Evolutionary conservation across 2,888 invertebrate species (phyloP), one percentile per base, ranked within the genome.

Genomic region (Terebella lapidaria): DNA sequence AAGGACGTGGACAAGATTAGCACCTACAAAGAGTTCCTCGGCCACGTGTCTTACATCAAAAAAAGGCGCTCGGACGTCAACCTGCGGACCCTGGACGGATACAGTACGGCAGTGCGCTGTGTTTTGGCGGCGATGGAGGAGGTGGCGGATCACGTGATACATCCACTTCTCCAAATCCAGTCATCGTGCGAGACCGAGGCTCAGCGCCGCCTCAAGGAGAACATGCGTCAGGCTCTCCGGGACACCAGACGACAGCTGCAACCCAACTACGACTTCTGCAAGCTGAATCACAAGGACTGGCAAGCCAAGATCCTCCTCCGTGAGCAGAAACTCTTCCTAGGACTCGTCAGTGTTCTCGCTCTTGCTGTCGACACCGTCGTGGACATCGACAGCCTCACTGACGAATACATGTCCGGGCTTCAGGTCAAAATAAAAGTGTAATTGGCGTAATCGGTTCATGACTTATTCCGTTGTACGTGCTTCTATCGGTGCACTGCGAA

Each of bases 101-200:
- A 49, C 22, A 5, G 5, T 5, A 49, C 10, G 24, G 49, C 18
- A 18, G 18, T 18, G 10, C 35, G 18, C 10, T 35, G 24, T 24
- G 22, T 49, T 22, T n/a, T n/a, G 24, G 5, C 5, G 18, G 22
- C 15, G 22, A 22, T 49, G 22, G n/a, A 22, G 5, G 10, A 49
- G 10, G 5, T 49, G n/a, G 49, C 10, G 22, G 49, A 49, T 49
- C 49, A 49, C 49, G 49, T 49, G 49, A n/a, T 49, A 49, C 49
- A 49, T 49, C 49, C 49, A 24, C 22, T 49, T 5, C 49, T 49
- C 10, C 49, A 49, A 22, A 24, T 49, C 15, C 49, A 49, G 5
- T 10, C 18, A 22, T 5, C 5, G 18, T 49, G 49, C 49, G 49
- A 49, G 49, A 49, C 49, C 22, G 5, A 5, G 18, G 5, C 10